A percentile compares a stretch with the other conserved stretches of the same genome.
Evolutionary conservation across 1,140 invertebrate genomes (phyloP).

Genomic region (Spodoptera frugiperda): DNA sequence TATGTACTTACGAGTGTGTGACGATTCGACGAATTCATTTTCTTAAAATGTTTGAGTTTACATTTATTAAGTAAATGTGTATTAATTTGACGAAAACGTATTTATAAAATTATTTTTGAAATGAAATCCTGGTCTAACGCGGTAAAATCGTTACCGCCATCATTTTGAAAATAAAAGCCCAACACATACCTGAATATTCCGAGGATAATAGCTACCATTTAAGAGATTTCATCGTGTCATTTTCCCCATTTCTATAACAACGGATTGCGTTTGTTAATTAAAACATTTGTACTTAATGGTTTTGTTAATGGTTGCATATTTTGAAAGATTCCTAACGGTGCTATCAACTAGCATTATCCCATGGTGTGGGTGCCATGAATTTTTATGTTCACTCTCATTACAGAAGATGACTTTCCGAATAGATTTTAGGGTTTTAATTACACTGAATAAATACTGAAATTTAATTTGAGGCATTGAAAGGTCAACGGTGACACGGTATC

Average conservation of each 20-base stretch:
- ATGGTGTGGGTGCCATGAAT: slow-evolving; percentile 21
- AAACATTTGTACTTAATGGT: slow-evolving; percentile 20
- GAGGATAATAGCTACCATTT: slow-evolving; percentile 16
- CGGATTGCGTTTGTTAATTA: slow-evolving; percentile 26
- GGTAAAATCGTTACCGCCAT: background rate
- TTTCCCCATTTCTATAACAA: slow-evolving; percentile 3
- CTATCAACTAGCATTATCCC: background rate
- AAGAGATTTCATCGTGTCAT: slow-evolving; percentile 9
- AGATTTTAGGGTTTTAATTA: slow-evolving; percentile 13
- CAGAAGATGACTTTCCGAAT: slow-evolving; percentile 31
- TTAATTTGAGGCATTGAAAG: slow-evolving; percentile 33
- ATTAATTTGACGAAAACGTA: too few relatives aligned
- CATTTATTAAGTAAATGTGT: too few relatives aligned
- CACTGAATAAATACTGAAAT: slow-evolving; percentile 19
- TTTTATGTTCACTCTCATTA: background rate
- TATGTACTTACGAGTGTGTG: too few relatives aligned
- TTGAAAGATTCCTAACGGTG: slow-evolving; percentile 25
- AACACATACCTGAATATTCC: background rate
- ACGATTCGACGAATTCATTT: too few relatives aligned
- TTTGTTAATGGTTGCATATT: slow-evolving; percentile 17
- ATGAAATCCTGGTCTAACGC: too few relatives aligned
- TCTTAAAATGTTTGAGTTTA: too few relatives aligned
- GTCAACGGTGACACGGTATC: slow-evolving; percentile 47
- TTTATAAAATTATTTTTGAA: too few relatives aligned
- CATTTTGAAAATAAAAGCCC: background rate